Evolutionary conservation across 2,113 vertebrate species (phyloP).

Genomic region (Opisthocomus hoazin): DNA sequence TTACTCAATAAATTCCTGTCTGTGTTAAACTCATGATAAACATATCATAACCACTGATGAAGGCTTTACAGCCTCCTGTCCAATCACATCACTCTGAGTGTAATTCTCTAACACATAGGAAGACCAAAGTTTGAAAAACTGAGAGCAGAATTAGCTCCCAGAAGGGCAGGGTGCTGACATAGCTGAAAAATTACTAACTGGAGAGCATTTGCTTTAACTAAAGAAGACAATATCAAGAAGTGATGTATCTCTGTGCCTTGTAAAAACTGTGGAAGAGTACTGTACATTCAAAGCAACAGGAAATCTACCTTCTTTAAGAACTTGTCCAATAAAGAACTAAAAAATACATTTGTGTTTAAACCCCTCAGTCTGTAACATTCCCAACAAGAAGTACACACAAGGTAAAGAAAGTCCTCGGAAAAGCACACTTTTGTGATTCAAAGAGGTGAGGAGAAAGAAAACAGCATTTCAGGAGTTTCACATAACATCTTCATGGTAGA

Average conservation of each 20-base stretch:
- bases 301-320: not conserved
- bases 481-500: not conserved
- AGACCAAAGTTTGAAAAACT: not conserved
- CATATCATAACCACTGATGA: not conserved
- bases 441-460: not conserved
- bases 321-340: not conserved
- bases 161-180: not conserved
- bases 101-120: not conserved
- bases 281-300: not conserved
- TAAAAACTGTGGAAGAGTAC: not conserved
- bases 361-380: not conserved
- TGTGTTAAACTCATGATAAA: not conserved
- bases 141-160: not conserved
- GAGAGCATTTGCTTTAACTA: not conserved
- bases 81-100: not conserved
- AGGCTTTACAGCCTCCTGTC: not conserved
- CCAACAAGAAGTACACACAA: not conserved
- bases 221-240: not conserved
- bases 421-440: not conserved
- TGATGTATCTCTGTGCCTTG: not conserved
- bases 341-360: not conserved
- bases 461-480: not conserved
- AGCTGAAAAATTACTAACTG: not conserved
- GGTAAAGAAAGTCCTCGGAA: not conserved
- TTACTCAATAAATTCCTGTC: slow-evolving; percentile 16